These are phyloP conservation scores for Paratrypauchen microcephalus DNA, from an alignment of 2,797 vertebrate genomes.

Conservation along the genomic window DNA sequence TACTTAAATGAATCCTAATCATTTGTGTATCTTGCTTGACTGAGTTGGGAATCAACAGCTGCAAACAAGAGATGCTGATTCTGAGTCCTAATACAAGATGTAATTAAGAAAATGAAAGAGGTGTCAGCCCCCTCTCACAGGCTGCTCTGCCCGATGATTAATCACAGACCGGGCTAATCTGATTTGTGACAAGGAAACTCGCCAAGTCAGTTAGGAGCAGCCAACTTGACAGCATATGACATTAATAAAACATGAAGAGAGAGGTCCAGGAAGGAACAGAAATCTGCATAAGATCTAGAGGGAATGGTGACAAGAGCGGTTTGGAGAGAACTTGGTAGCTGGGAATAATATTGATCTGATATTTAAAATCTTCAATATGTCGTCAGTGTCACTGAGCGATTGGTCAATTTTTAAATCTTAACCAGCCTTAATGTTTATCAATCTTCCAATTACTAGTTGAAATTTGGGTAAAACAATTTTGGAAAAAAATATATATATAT, in stretches of 20 bases:
- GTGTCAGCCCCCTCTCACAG: conserved; percentile 77
- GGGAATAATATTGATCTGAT: conserved; percentile 7
- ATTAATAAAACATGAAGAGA: conserved; percentile 80
- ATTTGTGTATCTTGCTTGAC: conserved; percentile 74
- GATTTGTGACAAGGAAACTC: conserved; percentile 82
- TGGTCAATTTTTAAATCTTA: neutral
- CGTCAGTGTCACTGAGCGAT: neutral
- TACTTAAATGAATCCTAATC: conserved; percentile 68
- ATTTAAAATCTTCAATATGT: neutral
- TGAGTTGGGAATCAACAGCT: conserved; percentile 75
- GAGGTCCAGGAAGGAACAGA: conserved; percentile 37
- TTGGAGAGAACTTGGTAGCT: conserved; percentile 2
- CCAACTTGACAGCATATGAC: conserved; percentile 70
- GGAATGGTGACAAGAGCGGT: conserved; percentile 54
- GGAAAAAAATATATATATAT: neutral
- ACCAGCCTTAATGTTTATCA: neutral
- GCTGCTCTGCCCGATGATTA: conserved; percentile 76
- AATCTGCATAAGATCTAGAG: conserved; percentile 52
- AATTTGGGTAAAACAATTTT: too few species aligned
- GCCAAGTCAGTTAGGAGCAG: conserved; percentile 74
- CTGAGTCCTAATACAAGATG: conserved; percentile 80
- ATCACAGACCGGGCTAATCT: conserved; percentile 81
- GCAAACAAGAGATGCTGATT: conserved; percentile 76
- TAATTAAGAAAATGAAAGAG: conserved; percentile 85
- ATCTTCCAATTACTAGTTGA: neutral